Base-by-base conservation (phyloP, 2,797 vertebrate species). In the Prunella strophiata region DNA sequence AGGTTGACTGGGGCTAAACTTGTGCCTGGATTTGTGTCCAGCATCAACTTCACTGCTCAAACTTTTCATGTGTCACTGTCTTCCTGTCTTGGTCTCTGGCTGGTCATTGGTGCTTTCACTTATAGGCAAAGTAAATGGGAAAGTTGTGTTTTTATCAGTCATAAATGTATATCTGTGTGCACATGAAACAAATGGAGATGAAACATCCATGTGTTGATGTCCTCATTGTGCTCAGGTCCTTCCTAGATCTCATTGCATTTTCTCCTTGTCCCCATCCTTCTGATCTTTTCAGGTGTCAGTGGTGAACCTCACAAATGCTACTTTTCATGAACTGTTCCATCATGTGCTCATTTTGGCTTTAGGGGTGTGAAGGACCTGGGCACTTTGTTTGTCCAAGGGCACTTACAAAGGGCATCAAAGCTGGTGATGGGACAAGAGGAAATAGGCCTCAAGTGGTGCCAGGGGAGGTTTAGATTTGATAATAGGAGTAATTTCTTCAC, bases 341-440 rank as follows among this genome's bases (percentile, higher is more conserved):
- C 50, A 27, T 2, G 4, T 27, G 6, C 50, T 68, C 50, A 8
- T 76, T 79, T 73, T 82, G 6, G 85, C 29, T 54, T 51, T 23
- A 55, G 29, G 11, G 8, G 1, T 38, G 3, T 23, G 51, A 36
- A 62, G 11, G 43, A 82, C 10, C 3, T 21, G 40, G 21, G 17
- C 1, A 2, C 0, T 1, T 26, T 45, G 1, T 15, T 93, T 83
- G 13, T 51, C 26, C 15, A n/a, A 70, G 23, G 26, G 10, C 12
- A 8, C 14, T 5, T 9, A 34, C 29, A 3, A 47, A 30, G 5
- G 45, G 6, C 52, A 65, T n/a, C 42, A 63, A 13, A 76, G 7
- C 17, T 85, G 22, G 4, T 13, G 32, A 38, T 54, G 47, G 11
- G 22, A 54, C 19, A 21, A 42, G 30, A 85, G 34, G 27, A 73